Evolutionary conservation across 2,888 invertebrate species (phyloP).

Genomic region (Meganola albula): DNA sequence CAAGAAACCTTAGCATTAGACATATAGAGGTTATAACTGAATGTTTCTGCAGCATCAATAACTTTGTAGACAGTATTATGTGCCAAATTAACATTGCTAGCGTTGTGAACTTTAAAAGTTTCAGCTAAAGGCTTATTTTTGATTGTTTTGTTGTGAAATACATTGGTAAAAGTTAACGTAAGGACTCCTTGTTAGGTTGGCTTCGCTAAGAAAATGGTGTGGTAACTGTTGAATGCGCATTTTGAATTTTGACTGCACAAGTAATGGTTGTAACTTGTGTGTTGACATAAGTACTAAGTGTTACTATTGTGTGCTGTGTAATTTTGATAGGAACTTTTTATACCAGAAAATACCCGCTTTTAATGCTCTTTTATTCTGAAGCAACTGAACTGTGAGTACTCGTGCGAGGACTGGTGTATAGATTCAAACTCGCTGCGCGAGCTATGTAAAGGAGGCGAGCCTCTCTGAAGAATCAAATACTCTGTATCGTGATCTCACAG

Average conservation of each 20-base stretch:
- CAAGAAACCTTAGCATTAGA: neutral
- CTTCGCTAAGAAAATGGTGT: conserved; percentile 35
- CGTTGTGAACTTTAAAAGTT: neutral
- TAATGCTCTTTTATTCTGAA: too few species aligned
- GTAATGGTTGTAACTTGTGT: conserved; percentile 11
- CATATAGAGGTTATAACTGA: neutral
- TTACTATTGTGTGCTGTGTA: neutral
- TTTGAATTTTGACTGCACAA: conserved; percentile 27
- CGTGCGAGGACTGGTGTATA: too few species aligned
- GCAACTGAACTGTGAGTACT: too few species aligned
- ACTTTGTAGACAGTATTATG: conserved; percentile 1
- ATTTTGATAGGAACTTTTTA: too few species aligned
- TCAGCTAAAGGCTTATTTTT: conserved; percentile 9
- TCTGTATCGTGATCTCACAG: too few species aligned
- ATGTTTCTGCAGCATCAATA: neutral
- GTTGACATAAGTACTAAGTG: conserved; percentile 1
- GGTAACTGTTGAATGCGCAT: conserved; percentile 44
- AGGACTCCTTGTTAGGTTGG: conserved; percentile 40
- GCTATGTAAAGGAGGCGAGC: too few species aligned
- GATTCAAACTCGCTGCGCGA: too few species aligned
- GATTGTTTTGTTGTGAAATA: neutral
- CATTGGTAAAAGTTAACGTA: conserved; percentile 25
- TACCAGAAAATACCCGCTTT: too few species aligned
- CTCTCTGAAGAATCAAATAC: too few species aligned
- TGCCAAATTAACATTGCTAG: conserved; percentile 4